A percentile compares a stretch with the other conserved stretches of the same genome.
Conservation (phyloP, 2,113 vertebrate species). For the Grammomys surdaster region DNA sequence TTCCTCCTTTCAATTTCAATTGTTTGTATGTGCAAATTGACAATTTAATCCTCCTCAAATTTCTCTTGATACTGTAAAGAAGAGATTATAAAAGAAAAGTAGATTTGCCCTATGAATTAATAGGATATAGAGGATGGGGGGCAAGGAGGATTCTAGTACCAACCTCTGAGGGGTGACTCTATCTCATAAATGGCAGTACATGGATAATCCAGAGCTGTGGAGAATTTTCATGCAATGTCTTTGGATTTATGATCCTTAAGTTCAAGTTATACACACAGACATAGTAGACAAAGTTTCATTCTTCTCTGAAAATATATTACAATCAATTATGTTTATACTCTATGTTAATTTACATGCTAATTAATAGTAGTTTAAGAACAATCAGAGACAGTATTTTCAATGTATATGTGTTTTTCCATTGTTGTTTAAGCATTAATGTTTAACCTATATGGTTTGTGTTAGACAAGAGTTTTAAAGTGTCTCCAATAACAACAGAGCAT, state of each 20-base stretch:
- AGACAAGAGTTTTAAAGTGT: neutral
- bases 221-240: neutral
- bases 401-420: constrained; percentile 57
- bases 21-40: constrained; percentile 41
- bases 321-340: constrained; percentile 38
- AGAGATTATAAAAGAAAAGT: constrained; percentile 42
- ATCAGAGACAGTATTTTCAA: constrained; percentile 3
- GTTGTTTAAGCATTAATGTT: constrained; percentile 27
- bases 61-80: constrained; percentile 49
- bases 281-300: neutral
- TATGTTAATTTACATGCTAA: constrained; percentile 25
- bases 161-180: neutral
- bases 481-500: neutral
- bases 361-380: constrained; percentile 34
- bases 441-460: neutral
- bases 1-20: neutral
- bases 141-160: neutral
- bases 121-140: neutral
- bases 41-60: constrained; percentile 50
- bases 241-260: neutral
- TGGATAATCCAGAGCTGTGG: neutral
- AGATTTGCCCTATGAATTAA: constrained; percentile 34
- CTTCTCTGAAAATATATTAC: constrained; percentile 3
- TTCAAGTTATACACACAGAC: neutral
- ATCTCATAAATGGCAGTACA: neutral